Percentiles rank a stretch among this genome's conserved stretches.
These are phyloP conservation scores for Nannospalax galili DNA, from an alignment of 2,113 vertebrate species.

Conservation along the genomic window DNA sequence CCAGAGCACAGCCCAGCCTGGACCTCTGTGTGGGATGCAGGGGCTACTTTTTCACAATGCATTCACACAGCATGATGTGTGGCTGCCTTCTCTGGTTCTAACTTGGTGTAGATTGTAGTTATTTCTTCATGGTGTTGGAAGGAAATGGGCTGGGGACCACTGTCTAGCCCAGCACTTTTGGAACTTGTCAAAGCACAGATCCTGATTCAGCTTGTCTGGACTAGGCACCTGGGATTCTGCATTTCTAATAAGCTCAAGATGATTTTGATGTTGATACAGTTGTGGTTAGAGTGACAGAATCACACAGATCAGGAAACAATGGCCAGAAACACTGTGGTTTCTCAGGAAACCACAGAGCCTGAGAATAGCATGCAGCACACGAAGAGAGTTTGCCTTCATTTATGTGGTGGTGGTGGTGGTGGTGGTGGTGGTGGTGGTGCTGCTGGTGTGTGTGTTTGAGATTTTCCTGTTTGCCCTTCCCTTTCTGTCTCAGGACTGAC, in stretches of 20 bases:
- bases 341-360: fast-evolving
- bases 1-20: neutral
- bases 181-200: neutral
- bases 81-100: neutral
- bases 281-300: neutral
- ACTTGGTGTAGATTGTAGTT: neutral
- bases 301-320: neutral
- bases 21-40: too few relatives aligned
- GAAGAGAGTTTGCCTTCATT: neutral
- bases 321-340: neutral
- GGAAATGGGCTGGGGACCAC: neutral
- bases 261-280: too few relatives aligned
- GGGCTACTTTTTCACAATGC: neutral
- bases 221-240: neutral
- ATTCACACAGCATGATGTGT: fast-evolving
- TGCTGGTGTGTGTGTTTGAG: too few relatives aligned
- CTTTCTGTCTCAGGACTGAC: neutral
- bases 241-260: neutral
- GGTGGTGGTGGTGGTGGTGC: too few relatives aligned
- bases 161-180: neutral
- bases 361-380: fast-evolving
- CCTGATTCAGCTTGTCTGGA: neutral
- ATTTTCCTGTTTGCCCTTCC: neutral
- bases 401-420: too few relatives aligned
- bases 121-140: fast-evolving